These are phyloP conservation scores for Nipponacmea schrenckii DNA, from an alignment of 2,888 invertebrate genomes.

Conservation along the genomic window DNA sequence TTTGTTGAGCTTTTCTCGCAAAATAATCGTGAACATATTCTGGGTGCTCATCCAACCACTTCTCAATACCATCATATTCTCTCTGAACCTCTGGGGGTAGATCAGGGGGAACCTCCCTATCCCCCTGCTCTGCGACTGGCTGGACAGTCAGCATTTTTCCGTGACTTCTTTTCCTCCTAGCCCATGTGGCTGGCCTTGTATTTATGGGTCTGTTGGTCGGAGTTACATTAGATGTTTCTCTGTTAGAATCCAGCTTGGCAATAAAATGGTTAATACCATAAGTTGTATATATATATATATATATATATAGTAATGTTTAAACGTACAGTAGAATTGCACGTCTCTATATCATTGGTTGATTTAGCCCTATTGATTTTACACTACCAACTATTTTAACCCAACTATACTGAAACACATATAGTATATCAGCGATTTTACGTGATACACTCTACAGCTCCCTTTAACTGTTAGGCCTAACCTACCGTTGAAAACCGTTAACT, in stretches of 20 bases:
- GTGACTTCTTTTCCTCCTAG: slow-evolving; percentile 28
- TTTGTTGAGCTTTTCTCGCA: slow-evolving; percentile 88
- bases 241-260: slow-evolving; percentile 43
- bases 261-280: neutral
- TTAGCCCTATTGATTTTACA: no score
- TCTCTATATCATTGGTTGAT: no score
- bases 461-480: no score
- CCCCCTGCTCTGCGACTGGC: slow-evolving; percentile 32
- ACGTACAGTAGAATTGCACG: no score
- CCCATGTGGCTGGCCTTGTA: slow-evolving; percentile 27
- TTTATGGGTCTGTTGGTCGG: slow-evolving; percentile 13
- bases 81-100: slow-evolving; percentile 38
- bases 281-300: no score
- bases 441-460: no score
- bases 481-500: no score
- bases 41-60: slow-evolving; percentile 96
- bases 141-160: slow-evolving; percentile 29
- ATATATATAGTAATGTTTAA: no score
- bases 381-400: no score
- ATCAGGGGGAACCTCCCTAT: slow-evolving; percentile 35
- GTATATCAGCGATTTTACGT: no score
- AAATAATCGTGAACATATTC: slow-evolving; percentile 96
- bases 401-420: no score
- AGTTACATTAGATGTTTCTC: slow-evolving; percentile 23
- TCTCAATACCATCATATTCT: slow-evolving; percentile 76